A percentile compares a stretch with the other conserved stretches of the same genome.
phyloP scores from a whole-genome alignment of 2,113 vertebrate species.

The Daphoenositta chrysoptera region DNA sequence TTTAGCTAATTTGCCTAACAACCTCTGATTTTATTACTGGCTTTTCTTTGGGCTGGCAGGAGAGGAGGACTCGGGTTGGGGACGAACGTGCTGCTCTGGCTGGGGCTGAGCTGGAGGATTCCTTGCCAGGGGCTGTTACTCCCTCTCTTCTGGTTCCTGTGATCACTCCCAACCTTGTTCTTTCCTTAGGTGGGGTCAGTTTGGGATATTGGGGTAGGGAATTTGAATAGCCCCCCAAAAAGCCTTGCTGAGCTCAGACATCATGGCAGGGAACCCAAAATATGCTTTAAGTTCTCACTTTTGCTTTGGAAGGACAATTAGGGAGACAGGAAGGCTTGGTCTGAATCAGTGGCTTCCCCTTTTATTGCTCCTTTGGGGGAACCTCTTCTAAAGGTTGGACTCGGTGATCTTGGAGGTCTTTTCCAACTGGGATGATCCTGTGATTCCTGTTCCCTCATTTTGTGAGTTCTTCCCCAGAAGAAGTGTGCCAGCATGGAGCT shows the following conservation, averaged over 20 bases:
- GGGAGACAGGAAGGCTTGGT: background rate
- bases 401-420: accelerated
- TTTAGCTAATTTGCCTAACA: background rate
- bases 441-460: accelerated
- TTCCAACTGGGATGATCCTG: accelerated
- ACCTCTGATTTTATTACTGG: background rate
- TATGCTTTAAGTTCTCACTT: accelerated
- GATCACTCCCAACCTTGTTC: background rate
- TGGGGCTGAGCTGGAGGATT: background rate
- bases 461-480: background rate
- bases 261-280: too few relatives aligned
- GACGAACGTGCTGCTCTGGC: background rate
- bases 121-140: background rate
- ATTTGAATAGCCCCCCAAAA: background rate
- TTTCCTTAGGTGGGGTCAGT: accelerated
- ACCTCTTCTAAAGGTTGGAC: background rate
- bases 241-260: background rate
- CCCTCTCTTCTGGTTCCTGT: background rate
- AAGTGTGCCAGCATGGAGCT: accelerated
- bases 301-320: background rate
- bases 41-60: background rate
- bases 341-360: background rate
- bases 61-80: background rate
- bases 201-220: background rate
- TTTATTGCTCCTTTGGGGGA: background rate